Conservation (phyloP, 2,797 vertebrate genomes). For the Propithecus perrieri region DNA sequence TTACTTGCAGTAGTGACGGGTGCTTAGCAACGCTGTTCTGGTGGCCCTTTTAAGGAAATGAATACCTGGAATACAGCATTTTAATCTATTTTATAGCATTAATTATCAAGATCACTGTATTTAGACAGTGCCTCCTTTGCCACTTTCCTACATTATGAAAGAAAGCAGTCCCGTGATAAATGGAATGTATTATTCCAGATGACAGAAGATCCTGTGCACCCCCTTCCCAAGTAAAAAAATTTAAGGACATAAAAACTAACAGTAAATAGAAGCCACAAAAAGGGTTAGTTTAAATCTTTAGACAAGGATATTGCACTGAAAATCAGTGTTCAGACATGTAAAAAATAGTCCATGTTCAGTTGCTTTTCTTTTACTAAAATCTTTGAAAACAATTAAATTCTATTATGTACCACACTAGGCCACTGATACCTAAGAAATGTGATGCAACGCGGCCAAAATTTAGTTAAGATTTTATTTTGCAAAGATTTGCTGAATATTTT, state of each 20-base stretch:
- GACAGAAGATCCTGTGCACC: slow-evolving; percentile 12
- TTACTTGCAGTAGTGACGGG: slow-evolving; percentile 62
- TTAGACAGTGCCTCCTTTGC: slow-evolving; percentile 60
- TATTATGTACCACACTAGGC: neutral
- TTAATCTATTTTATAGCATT: slow-evolving; percentile 69
- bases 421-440: slow-evolving; percentile 27
- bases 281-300: neutral
- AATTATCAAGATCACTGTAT: slow-evolving; percentile 78
- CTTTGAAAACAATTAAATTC: slow-evolving; percentile 39
- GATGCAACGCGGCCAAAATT: neutral
- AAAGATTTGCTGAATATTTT: slow-evolving; percentile 28
- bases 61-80: slow-evolving; percentile 73
- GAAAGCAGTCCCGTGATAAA: neutral
- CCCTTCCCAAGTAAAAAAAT: slow-evolving; percentile 15
- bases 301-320: slow-evolving; percentile 5
- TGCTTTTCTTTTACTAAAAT: neutral
- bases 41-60: slow-evolving; percentile 74
- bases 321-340: slow-evolving; percentile 35
- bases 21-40: slow-evolving; percentile 77
- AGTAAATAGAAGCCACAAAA: slow-evolving; percentile 37
- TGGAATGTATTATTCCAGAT: slow-evolving; percentile 57
- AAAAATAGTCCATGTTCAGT: neutral
- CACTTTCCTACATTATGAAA: slow-evolving; percentile 48
- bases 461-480: slow-evolving; percentile 21
- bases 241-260: slow-evolving; percentile 47